Base-by-base conservation (phyloP, 92 coral and sea anemone genomes). In the Bergia puertoricense region DNA sequence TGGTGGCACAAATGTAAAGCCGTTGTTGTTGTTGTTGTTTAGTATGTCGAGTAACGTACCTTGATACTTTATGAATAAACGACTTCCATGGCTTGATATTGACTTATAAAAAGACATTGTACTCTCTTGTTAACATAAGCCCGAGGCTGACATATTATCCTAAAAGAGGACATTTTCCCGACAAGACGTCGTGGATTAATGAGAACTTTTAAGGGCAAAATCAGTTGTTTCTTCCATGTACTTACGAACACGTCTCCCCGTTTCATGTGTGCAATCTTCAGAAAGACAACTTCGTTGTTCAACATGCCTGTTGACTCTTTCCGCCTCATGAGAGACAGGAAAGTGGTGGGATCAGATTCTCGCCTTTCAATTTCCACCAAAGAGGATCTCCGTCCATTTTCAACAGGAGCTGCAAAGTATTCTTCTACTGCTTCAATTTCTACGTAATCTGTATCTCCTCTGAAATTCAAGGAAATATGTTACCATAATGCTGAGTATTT, bases 221-320 rank as follows among this genome's bases (percentile, higher is more conserved):
- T 16, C 5, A 16, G 81, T 1, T 41, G 44, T 10, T 46, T 10
- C 51, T 46, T 46, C 16, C 20, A 20, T 15, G 5, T 68, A 97
- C 99, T 97, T 86, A 97, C 99, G 90, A 94, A 97, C 59, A 97
- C 91, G 76, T 97, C 99, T 86, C 99, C 99, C 48, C 85, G 74
- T 82, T 95, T 92, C 92, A 97, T 81, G 37, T 93, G 89, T 8
- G 99, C 98, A 22, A 97, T 92, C 86, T 92, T 92, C 16, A 97
- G 77, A 85, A 92, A 97, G 5, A 93, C 95, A 88, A 94, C 92
- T 15, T 94, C 96, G 46, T 90, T 94, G 79, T 97, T 93, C 37
- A 97, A 85, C 37, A 81, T 85, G 43, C 99, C 99, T 13, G 94
- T 56, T 54, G 78, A 81, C 15, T 91, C 43, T 54, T 95, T 90